Evolutionary conservation across 2,797 vertebrate genomes (phyloP), one percentile per base, ranked within the genome.

Genomic region (Prunella strophiata): DNA sequence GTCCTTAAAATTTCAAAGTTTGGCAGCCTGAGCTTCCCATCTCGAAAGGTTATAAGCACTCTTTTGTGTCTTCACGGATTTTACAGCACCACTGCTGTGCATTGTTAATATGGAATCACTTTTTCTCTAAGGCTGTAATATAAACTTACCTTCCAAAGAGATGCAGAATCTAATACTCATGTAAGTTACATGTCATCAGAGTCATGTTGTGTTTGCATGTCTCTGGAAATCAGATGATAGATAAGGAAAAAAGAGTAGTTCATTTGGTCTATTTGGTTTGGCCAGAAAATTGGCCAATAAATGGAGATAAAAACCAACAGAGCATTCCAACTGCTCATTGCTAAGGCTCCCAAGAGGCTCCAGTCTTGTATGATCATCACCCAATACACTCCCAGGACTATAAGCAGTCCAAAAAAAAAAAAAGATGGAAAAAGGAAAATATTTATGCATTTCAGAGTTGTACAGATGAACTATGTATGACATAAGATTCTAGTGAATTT

Each of bases 41-140:
- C 54, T 91, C 61, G 85, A 76, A 66, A 57, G 27, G 26, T 36
- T 80, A 59, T n/a, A 29, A 87, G 48, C 54, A 78, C 16, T 15
- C 63, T 74, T 73, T 21, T 26, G 16, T 42, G 13, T 79, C 78
- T 95, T 93, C 68, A 42, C 4, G 16, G 88, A 83, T 70, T 89
- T 88, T 71, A 83, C n/a, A 87, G 50, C 55, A 62, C 54, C 12
- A 55, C 29, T 62, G 42, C 23, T 45, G 34, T 59, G 38, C 70
- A 93, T 89, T 81, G 66, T 63, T 75, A 65, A 95, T 34, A 34
- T 75, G 61, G 91, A 94, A 89, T 78, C 32, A 48, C 62, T 87
- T 89, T 84, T 67, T 80, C 84, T 96, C 86, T 48, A 58, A 94
- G 90, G 81, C 76, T 86, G 74, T 38, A 85, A 82, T 40, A 40